Percentiles rank a stretch among this genome's conserved stretches.
Evolutionary conservation across 2,113 vertebrate genomes (phyloP).

Genomic region (Thunnus maccoyii): DNA sequence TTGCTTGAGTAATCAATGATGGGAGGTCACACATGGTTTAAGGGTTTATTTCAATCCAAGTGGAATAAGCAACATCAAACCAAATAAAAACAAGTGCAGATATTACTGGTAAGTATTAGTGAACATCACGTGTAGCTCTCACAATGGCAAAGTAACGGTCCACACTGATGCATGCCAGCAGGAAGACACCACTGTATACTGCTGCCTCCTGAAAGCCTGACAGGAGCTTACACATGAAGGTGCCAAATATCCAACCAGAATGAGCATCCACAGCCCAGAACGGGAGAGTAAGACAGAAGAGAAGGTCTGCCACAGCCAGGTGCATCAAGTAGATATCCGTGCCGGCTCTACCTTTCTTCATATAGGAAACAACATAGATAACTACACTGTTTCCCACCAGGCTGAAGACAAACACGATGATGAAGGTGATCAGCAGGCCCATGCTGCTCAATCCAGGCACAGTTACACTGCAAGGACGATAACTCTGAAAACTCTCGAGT

Average conservation of each 20-base stretch:
- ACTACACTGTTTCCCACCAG: slow-evolving; percentile 90
- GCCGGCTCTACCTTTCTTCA: slow-evolving; percentile 79
- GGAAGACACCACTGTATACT: slow-evolving; percentile 89
- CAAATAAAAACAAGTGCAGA: neutral
- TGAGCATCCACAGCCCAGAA: slow-evolving; percentile 86
- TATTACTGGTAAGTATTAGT: neutral
- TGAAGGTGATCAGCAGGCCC: slow-evolving; percentile 79
- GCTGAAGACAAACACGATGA: slow-evolving; percentile 86
- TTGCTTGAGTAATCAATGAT: neutral
- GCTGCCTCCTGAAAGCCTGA: slow-evolving; percentile 89
- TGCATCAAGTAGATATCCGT: slow-evolving; percentile 92
- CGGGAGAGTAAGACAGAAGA: slow-evolving; percentile 89
- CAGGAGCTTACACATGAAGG: slow-evolving; percentile 87
- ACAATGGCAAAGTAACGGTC: slow-evolving; percentile 94
- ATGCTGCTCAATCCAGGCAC: slow-evolving; percentile 62
- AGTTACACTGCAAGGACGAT: slow-evolving; percentile 66
- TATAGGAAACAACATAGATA: slow-evolving; percentile 85
- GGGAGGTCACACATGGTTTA: neutral
- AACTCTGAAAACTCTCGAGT: too few relatives aligned
- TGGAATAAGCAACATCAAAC: neutral
- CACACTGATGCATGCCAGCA: slow-evolving; percentile 92
- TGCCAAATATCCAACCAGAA: slow-evolving; percentile 88
- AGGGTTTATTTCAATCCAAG: neutral
- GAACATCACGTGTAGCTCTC: slow-evolving; percentile 82
- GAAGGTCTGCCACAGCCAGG: slow-evolving; percentile 89